phyloP scores from a whole-genome alignment of 2,113 vertebrate genomes.

The Carollia perspicillata region DNA sequence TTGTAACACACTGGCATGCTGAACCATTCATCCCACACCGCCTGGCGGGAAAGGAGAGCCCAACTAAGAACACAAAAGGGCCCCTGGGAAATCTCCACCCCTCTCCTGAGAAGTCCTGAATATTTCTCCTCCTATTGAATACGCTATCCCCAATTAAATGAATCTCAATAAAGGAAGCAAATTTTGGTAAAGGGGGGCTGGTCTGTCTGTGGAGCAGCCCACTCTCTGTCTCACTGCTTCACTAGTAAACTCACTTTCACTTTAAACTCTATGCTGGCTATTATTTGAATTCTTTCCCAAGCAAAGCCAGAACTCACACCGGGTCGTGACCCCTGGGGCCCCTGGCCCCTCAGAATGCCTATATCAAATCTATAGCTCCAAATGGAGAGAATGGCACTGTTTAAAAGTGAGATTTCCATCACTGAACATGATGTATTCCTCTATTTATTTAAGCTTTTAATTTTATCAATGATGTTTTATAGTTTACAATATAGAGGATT shows the following conservation, averaged over 20 bases:
- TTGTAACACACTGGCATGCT: not conserved
- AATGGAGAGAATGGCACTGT: not conserved
- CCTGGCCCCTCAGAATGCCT: not conserved
- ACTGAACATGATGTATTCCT: not conserved
- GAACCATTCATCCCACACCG: not conserved
- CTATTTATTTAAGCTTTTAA: not conserved
- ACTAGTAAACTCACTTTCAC: too few relatives aligned
- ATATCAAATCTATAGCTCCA: not conserved
- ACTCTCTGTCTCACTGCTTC: not conserved
- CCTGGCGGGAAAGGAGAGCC: not conserved
- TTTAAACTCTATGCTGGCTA: not conserved
- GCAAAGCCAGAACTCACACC: not conserved
- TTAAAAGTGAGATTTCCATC: not conserved
- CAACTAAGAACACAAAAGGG: not conserved
- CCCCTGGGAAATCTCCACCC: not conserved
- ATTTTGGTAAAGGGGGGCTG: not conserved
- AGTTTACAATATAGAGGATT: not conserved
- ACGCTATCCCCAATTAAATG: too few relatives aligned
- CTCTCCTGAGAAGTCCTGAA: too few relatives aligned
- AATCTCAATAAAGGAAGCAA: not conserved
- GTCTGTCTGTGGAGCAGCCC: not conserved
- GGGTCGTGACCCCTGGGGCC: too few relatives aligned
- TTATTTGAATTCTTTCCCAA: not conserved
- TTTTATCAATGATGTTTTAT: not conserved
- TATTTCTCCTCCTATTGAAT: not conserved